Conservation (phyloP, 1,140 invertebrate genomes). For the Trachymyrmex cornetzi region DNA sequence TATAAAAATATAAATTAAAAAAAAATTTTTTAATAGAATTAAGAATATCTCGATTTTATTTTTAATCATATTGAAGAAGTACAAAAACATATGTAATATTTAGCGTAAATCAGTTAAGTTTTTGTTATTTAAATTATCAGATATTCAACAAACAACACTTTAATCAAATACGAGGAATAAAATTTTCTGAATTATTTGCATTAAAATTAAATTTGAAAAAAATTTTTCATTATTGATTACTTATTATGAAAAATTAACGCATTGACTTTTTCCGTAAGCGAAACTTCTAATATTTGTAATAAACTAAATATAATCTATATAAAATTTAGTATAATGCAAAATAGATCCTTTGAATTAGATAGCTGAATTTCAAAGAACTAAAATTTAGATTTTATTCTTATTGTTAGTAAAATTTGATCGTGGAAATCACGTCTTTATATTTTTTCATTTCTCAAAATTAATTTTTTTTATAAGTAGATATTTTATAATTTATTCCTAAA, state of each 20-base stretch:
- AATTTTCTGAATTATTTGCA: background rate
- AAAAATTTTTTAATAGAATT: background rate
- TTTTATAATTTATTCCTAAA: background rate
- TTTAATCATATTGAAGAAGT: background rate
- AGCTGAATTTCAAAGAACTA: background rate
- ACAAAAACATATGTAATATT: background rate
- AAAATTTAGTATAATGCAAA: background rate
- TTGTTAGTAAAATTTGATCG: no score
- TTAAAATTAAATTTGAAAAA: slow-evolving; percentile 10
- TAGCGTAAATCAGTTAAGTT: background rate
- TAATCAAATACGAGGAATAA: background rate
- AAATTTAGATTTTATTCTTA: background rate
- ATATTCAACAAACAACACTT: no score
- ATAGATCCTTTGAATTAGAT: background rate
- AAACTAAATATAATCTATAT: no score
- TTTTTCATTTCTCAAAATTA: no score
- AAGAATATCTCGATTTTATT: background rate
- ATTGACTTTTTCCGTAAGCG: no score
- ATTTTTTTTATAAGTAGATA: background rate
- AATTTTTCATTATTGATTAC: background rate
- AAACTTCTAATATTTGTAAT: no score
- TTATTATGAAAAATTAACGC: background rate
- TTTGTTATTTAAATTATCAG: background rate
- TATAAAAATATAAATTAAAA: background rate
- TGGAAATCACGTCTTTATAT: no score